These are phyloP conservation scores for Melinopterus prodromus DNA, from an alignment of 2,888 invertebrate genomes.

Conservation along the genomic window DNA sequence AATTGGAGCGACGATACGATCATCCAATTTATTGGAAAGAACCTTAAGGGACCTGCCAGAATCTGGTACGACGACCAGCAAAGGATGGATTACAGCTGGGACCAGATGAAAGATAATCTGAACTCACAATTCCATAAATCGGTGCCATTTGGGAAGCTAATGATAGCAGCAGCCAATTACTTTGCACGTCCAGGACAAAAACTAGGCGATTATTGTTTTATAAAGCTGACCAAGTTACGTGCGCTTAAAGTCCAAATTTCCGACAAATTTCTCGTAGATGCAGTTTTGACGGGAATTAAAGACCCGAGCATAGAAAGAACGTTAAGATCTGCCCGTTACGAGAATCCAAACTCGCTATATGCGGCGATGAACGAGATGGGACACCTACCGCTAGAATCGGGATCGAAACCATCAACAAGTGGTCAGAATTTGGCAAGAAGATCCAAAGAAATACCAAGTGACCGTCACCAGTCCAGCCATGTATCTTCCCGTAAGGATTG, in stretches of 20 bases:
- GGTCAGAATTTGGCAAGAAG: too few relatives aligned
- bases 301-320: constrained; percentile 39
- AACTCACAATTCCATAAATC: constrained; percentile 37
- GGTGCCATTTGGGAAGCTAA: constrained; percentile 40
- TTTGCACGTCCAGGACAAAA: constrained; percentile 37
- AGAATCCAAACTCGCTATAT: constrained; percentile 28
- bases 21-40: constrained; percentile 30
- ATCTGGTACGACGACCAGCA: constrained; percentile 38
- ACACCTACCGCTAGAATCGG: constrained; percentile 5
- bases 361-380: constrained; percentile 35
- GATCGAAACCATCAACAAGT: neutral
- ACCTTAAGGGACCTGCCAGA: constrained; percentile 36
- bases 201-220: constrained; percentile 41
- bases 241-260: constrained; percentile 36
- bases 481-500: too few relatives aligned
- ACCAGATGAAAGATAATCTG: constrained; percentile 33
- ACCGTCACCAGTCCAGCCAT: too few relatives aligned
- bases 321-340: constrained; percentile 30
- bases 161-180: constrained; percentile 41
- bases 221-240: constrained; percentile 39
- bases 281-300: constrained; percentile 41
- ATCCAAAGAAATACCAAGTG: too few relatives aligned
- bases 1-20: constrained; percentile 37
- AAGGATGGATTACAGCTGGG: constrained; percentile 28
- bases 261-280: constrained; percentile 41